Percentiles rank a stretch among this genome's conserved stretches.
Evolutionary conservation across 2,888 invertebrate species (phyloP).

Genomic region (Dynastes grantii): DNA sequence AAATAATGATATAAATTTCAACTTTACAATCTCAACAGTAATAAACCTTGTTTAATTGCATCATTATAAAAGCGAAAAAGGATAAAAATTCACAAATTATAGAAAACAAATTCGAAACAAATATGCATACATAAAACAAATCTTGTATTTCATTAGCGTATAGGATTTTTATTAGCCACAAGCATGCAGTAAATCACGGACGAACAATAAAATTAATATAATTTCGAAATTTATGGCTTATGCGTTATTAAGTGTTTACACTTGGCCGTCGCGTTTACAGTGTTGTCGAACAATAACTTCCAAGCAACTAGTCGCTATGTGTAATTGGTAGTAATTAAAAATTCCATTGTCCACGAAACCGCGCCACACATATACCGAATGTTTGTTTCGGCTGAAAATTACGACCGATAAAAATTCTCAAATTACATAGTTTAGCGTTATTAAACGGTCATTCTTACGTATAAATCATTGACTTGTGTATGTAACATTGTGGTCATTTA

Average conservation of each 20-base stretch:
- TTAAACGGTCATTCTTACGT: conserved; percentile 43
- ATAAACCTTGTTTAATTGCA: neutral
- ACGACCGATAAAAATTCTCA: conserved; percentile 44
- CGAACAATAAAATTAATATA: conserved; percentile 47
- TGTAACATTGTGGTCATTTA: conserved; percentile 30
- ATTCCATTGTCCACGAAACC: conserved; percentile 43
- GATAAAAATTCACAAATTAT: conserved; percentile 9
- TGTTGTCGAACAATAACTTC: conserved; percentile 46
- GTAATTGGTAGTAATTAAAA: conserved; percentile 48
- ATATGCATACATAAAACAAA: conserved; percentile 34
- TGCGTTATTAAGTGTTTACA: conserved; percentile 47
- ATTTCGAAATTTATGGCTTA: conserved; percentile 47
- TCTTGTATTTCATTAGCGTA: conserved; percentile 47
- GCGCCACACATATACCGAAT: conserved; percentile 37
- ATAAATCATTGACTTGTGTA: conserved; percentile 29
- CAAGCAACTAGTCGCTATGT: conserved; percentile 46
- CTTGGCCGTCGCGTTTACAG: conserved; percentile 44
- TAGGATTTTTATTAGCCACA: conserved; percentile 47
- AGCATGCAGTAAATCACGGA: conserved; percentile 45
- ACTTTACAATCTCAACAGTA: conserved; percentile 6
- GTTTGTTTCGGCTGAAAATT: conserved; percentile 44
- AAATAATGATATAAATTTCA: neutral
- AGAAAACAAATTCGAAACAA: conserved; percentile 28
- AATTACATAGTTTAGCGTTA: conserved; percentile 45
- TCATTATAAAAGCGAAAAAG: neutral